Percentiles rank a stretch among this genome's conserved stretches.
Conservation (phyloP, 2,113 vertebrate genomes). For the Callithrix jacchus region DNA sequence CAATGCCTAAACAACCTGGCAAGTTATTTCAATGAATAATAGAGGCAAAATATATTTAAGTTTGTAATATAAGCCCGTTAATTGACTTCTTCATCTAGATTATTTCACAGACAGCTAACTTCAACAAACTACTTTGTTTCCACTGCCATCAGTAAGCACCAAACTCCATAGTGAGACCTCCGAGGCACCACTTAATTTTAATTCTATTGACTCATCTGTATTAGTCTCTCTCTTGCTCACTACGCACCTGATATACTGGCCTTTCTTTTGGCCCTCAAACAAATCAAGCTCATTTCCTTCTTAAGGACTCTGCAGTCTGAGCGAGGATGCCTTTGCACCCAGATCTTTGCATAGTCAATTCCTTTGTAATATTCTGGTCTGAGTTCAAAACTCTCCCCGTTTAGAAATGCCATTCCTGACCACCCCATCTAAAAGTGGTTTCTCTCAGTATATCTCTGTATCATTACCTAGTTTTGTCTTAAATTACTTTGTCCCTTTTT, state of each 20-base stretch:
- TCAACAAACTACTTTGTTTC: neutral
- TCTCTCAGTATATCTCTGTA: neutral
- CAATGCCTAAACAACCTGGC: neutral
- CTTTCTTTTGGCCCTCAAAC: neutral
- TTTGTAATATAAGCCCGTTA: neutral
- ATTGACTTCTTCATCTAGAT: constrained; percentile 3
- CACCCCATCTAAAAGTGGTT: neutral
- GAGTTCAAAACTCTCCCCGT: constrained; percentile 1
- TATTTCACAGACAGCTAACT: neutral
- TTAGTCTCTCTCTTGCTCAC: neutral
- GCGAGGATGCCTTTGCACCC: neutral
- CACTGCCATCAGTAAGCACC: neutral
- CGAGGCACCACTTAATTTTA: neutral
- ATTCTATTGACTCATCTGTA: neutral
- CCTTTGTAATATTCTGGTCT: neutral
- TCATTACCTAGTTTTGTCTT: neutral
- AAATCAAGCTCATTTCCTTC: neutral
- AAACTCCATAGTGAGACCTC: neutral
- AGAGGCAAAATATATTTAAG: neutral
- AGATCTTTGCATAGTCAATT: neutral
- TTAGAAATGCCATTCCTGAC: constrained; percentile 28
- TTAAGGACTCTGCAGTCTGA: neutral
- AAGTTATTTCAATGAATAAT: neutral
- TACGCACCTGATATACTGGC: neutral
- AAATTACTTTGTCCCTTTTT: neutral